Evolutionary conservation across 2,113 vertebrate species (phyloP).

Genomic region (Anhinga anhinga): DNA sequence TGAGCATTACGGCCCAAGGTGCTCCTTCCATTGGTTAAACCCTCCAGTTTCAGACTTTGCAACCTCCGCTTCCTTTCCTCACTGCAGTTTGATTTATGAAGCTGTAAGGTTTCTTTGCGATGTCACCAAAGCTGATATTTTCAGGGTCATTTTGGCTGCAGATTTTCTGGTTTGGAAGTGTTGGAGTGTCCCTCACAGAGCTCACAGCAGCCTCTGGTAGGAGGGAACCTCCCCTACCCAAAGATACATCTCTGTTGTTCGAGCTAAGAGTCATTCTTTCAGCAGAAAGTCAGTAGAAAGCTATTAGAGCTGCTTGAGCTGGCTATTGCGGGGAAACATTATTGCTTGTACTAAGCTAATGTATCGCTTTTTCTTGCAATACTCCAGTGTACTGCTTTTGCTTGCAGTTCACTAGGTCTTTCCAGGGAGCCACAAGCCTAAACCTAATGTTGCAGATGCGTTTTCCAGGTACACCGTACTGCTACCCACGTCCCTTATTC

Average conservation of each 20-base stretch:
- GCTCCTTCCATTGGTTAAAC: background rate
- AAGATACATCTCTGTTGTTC: background rate
- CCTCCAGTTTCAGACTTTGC: background rate
- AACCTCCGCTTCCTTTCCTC: background rate
- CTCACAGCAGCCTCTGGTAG: background rate
- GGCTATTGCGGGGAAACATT: background rate
- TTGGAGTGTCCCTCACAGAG: background rate
- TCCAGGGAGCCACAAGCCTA: background rate
- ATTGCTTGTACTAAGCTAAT: background rate
- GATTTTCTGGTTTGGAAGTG: background rate
- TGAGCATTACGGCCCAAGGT: rapidly evolving
- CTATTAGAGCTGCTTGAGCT: background rate
- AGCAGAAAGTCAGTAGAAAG: constrained; percentile 1
- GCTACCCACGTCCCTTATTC: background rate
- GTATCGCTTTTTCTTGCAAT: background rate
- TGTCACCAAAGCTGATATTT: background rate
- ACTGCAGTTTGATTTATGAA: background rate
- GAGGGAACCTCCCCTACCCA: background rate
- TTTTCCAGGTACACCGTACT: background rate
- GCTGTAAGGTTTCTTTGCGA: background rate
- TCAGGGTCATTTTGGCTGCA: background rate
- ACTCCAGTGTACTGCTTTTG: background rate
- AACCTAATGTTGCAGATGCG: background rate
- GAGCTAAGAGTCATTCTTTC: background rate
- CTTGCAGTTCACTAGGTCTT: background rate